phyloP scores from a whole-genome alignment of 1,140 invertebrate genomes.

The Ceratoteleas bidentatus region DNA sequence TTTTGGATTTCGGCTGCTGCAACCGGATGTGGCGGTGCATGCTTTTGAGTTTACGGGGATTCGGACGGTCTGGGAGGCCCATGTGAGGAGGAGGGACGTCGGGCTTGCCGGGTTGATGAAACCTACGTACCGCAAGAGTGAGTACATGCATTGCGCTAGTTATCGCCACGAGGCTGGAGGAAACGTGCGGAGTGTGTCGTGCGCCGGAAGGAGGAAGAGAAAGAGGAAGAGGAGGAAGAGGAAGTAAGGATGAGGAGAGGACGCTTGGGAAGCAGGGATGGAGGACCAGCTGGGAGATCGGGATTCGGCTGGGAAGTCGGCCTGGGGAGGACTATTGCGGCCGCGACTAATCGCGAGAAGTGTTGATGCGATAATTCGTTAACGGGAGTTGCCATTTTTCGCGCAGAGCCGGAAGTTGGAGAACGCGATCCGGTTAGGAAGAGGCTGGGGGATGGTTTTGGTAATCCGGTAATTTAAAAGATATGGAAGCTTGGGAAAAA shows the following conservation, averaged over 20 bases:
- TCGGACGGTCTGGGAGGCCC: constrained; percentile 16
- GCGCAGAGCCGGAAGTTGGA: no score
- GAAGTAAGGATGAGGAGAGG: background rate
- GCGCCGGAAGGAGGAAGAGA: no score
- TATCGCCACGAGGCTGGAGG: constrained; percentile 37
- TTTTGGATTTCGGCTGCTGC: no score
- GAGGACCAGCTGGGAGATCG: background rate
- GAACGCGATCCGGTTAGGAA: no score
- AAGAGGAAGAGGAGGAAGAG: constrained; percentile 3
- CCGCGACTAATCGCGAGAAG: background rate
- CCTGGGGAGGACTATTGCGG: background rate
- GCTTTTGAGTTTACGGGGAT: no score
- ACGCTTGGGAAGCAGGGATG: no score
- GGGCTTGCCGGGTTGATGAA: constrained; percentile 58
- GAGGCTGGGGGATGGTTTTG: no score
- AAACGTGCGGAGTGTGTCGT: constrained; percentile 33
- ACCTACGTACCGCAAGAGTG: constrained; percentile 57
- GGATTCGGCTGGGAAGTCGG: background rate
- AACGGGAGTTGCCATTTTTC: background rate
- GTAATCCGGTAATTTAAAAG: no score
- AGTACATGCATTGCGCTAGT: constrained; percentile 57
- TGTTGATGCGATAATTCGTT: background rate
- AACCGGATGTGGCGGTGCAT: no score
- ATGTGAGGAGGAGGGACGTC: constrained; percentile 30
- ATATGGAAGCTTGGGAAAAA: no score